Evolutionary conservation across 2,888 invertebrate genomes (phyloP).

Genomic region (Sinodicranocentrus sp.): DNA sequence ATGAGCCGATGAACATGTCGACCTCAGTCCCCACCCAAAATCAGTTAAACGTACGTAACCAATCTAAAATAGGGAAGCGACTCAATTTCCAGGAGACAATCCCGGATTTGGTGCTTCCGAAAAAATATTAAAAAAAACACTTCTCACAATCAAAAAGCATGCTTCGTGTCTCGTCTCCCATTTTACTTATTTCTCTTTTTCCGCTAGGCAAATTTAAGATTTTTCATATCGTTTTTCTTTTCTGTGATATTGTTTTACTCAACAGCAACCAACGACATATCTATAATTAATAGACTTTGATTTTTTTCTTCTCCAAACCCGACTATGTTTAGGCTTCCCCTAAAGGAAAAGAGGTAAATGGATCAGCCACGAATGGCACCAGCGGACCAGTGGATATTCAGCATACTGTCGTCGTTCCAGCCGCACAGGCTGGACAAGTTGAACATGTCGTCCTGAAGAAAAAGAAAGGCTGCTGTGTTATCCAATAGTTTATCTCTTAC

Average conservation of each 20-base stretch:
- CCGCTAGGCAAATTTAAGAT: conserved; percentile 20
- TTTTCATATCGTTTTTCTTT: conserved; percentile 22
- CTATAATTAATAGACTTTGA: conserved; percentile 46
- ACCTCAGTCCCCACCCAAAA: conserved; percentile 69
- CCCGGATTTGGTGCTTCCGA: conserved; percentile 70
- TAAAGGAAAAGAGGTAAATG: conserved; percentile 72
- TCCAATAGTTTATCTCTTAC: conserved; percentile 83
- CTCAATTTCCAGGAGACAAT: conserved; percentile 66
- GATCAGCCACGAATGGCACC: conserved; percentile 72
- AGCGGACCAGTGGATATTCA: conserved; percentile 85
- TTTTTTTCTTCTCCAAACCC: conserved; percentile 35
- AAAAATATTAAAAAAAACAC: conserved; percentile 38
- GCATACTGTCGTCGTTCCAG: conserved; percentile 85
- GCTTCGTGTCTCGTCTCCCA: conserved; percentile 8
- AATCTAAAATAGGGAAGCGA: conserved; percentile 60
- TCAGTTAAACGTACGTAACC: conserved; percentile 73
- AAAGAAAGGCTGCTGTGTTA: conserved; percentile 96
- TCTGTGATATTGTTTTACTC: conserved; percentile 5
- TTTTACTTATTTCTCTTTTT: conserved; percentile 16
- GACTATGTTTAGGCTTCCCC: conserved; percentile 67
- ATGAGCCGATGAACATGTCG: conserved; percentile 72
- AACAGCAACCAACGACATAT: conserved; percentile 1
- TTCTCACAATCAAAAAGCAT: not conserved
- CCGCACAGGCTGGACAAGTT: conserved; percentile 87
- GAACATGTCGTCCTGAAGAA: conserved; percentile 96